Percentiles rank a stretch among this genome's conserved stretches.
Evolutionary conservation across 2,113 vertebrate genomes (phyloP).

Genomic region (Oophaga pumilio): DNA sequence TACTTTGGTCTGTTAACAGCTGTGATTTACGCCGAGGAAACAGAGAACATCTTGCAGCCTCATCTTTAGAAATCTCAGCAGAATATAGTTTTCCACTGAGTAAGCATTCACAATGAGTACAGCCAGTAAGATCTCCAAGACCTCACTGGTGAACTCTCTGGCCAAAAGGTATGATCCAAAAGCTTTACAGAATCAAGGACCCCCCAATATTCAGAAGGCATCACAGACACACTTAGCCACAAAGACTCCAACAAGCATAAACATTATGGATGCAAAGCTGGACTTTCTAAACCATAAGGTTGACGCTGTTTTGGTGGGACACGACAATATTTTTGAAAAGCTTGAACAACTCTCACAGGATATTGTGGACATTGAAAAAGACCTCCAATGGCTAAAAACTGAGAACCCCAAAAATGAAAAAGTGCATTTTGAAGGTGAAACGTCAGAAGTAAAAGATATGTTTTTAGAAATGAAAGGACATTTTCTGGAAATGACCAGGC

Average conservation of each 20-base stretch:
- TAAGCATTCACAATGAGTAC: constrained; percentile 66
- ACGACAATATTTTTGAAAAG: constrained; percentile 76
- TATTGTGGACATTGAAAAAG: constrained; percentile 72
- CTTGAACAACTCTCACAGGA: constrained; percentile 78
- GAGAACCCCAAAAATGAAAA: constrained; percentile 73
- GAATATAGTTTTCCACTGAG: constrained; percentile 62
- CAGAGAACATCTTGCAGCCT: constrained; percentile 60
- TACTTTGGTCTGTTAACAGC: constrained; percentile 61
- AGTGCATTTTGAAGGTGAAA: constrained; percentile 13
- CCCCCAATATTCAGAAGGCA: constrained; percentile 61
- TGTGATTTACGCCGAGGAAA: constrained; percentile 61
- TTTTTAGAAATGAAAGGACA: constrained; percentile 64
- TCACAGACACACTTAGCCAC: constrained; percentile 56
- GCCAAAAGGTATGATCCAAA: constrained; percentile 81
- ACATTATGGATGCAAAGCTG: constrained; percentile 65
- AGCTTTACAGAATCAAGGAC: constrained; percentile 72
- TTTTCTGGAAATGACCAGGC: constrained; percentile 71
- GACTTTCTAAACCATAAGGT: constrained; percentile 72
- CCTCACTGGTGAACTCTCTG: constrained; percentile 76
- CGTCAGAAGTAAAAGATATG: constrained; percentile 49
- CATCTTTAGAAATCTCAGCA: constrained; percentile 63
- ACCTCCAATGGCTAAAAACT: constrained; percentile 75
- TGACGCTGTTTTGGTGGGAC: constrained; percentile 74
- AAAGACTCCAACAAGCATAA: constrained; percentile 62
- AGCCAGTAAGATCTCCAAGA: constrained; percentile 65